Evolutionary conservation across 1,140 invertebrate species (phyloP), one percentile per base, ranked within the genome.

Genomic region (Mya arenaria): DNA sequence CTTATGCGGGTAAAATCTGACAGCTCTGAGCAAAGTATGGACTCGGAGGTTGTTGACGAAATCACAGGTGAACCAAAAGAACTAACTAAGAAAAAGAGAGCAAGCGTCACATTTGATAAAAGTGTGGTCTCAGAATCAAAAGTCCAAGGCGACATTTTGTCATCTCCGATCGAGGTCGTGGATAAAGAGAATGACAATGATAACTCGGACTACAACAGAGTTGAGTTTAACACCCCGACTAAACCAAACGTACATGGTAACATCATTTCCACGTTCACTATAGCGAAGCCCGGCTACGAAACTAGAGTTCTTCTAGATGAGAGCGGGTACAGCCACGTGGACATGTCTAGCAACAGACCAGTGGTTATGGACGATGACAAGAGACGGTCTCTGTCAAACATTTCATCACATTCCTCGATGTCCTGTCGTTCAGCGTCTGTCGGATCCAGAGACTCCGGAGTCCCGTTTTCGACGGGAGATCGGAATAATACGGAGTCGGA

Each of bases 371-470:
- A 36, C 13, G 23, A 3, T 23, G 48, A 74, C 34, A 84, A 73
- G 68, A 30, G 34, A 17, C 75, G 62, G 34, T 77, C 55, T 8
- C 19, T 62, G 48, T 66, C 73, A 34, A 78, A 77, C 68, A 60
- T 48, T 37, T 84, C 73, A 63, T 72, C 39, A n/a, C 37, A 58
- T 77, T 84, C 39, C 15, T 86, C 69, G 52, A 58, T 19, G 10
- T 77, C 56, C 39, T 65, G 36, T 41, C 41, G 62, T 23, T 82
- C 41, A 15, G 69, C 69, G 8, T 86, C 85, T 8, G 71, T 75
- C 48, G 78, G 80, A n/a, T 84, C 83, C 23, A 55, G 74, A 28
- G 85, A 86, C 34, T 86, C 85, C 15, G 85, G 85, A 8, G 68
- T 86, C 17, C 23, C 83, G 32, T 62, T 77, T 30, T 37, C 79